Percentiles rank a stretch among this genome's conserved stretches.
phyloP scores from a whole-genome alignment of 2,797 vertebrate species.

The Falco cherrug region DNA sequence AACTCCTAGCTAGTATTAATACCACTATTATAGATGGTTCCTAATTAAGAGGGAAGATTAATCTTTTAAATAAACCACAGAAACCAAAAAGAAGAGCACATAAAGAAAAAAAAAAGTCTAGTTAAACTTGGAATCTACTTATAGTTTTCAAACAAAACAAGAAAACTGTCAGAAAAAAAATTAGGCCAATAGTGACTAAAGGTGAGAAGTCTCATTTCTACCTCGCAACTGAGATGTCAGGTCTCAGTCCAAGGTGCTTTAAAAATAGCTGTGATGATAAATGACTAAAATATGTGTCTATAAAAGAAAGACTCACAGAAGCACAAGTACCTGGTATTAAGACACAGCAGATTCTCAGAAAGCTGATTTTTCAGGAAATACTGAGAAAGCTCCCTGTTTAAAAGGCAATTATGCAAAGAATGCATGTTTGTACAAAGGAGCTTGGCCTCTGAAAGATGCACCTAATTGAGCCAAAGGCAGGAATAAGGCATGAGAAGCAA shows the following conservation, averaged over 20 bases:
- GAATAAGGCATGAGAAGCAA: background rate
- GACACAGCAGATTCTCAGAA: background rate
- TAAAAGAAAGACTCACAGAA: background rate
- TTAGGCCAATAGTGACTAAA: background rate
- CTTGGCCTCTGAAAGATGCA: background rate
- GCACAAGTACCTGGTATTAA: background rate
- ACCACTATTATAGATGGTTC: background rate
- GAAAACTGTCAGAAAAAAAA: background rate
- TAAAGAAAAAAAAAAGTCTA: background rate
- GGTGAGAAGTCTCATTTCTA: background rate
- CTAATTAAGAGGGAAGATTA: background rate
- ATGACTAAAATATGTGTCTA: background rate
- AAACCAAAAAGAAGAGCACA: background rate
- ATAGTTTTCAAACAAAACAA: background rate
- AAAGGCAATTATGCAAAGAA: background rate
- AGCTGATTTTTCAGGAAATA: background rate
- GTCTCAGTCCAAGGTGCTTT: background rate
- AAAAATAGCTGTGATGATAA: background rate
- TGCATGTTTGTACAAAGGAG: background rate
- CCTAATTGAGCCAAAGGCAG: background rate
- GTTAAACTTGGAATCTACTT: background rate
- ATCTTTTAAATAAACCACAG: background rate
- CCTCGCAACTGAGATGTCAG: background rate
- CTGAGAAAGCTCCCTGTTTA: background rate
- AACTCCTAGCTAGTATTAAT: background rate